Evolutionary conservation across 2,888 invertebrate genomes (phyloP), one percentile per base, ranked within the genome.

Genomic region (Lochmaea capreae): DNA sequence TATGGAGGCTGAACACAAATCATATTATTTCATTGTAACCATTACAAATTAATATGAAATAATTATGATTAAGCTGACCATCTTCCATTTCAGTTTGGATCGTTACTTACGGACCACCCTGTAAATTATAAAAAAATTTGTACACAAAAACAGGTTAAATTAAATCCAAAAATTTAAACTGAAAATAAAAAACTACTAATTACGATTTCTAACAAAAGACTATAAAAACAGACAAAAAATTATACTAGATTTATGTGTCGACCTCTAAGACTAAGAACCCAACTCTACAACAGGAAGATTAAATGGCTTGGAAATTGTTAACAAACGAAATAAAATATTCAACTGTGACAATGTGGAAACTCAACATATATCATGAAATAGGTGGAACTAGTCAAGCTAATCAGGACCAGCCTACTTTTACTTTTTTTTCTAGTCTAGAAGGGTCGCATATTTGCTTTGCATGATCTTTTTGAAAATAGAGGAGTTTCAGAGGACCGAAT

Each of bases 301-400:
- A 67, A 67, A 67, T 57, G 67, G 57, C 12, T 18, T 67, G 67
- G 67, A 67, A 67, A 67, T 58, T 67, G 52, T 67, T 67, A 67
- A 67, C 58, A 67, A 67, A 67, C 67, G 14, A 58, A 67, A 67
- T 58, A 58, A 67, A 58, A 67, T 67, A 67, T 67, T 58, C 67
- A 67, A 39, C 57, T 22, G 33, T 61, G 8, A 6, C 39, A 39
- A 39, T 9, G 39, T 39, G 33, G n/a, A 61, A 39, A 26, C 22
- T 22, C 9, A 61, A 39, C 39, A 61, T 61, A 61, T 61, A 61
- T 61, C 61, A 61, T 18, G 61, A 16, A 61, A 61, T 33, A 39
- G 39, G 61, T 39, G 61, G 61, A 61, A 39, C 61, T 61, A 61
- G 61, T 61, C 61, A 39, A 39, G 33, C 61, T 61, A 14, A 61